Evolutionary conservation across 2,113 vertebrate genomes (phyloP), one percentile per base, ranked within the genome.

Genomic region (Acinonyx jubatus): DNA sequence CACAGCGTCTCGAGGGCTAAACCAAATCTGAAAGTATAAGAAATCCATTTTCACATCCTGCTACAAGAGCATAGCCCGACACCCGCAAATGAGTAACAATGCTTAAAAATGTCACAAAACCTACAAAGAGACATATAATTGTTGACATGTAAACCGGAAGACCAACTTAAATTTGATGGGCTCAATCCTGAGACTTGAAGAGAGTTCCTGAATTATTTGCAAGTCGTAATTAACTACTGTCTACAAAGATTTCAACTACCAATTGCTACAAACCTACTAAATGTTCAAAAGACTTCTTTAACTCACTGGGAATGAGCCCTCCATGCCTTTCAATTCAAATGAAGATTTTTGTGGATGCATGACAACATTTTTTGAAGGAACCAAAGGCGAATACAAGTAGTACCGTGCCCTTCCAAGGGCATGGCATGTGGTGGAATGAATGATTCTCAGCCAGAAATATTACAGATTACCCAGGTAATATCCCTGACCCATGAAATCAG

Each of bases 331-430:
- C 21, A 65, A 36, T 50, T 95, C 55, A 96, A 69, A 45, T 73
- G 63, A 93, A 69, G 78, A 80, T 82, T 65, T 65, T 65, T 79
- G 57, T 55, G 63, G 50, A n/a, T 83, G 23, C 29, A 73, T 61
- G 85, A 31, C 31, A 89, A 85, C 18, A 92, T 76, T 88, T 94
- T 94, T 71, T 92, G 45, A 97, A 89, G 36, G 50, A 91, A 91
- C 88, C 10, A 68, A 79, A 41, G 33, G 87, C 57, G 50, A 79
- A 5, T 55, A 86, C 69, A 31, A 80, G 41, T 16, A 31, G 73
- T n/a, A 78, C 31, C 52, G 61, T 33, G 19, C 50, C 45, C 33
- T 81, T 76, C 48, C 50, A 91, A 55, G 25, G 13, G 16, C 25
- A 80, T 3, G 83, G 21, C 14, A 10, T 15, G 8, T 84, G 57